Evolutionary conservation across 2,797 vertebrate species (phyloP).

Genomic region (Siniperca obscura): DNA sequence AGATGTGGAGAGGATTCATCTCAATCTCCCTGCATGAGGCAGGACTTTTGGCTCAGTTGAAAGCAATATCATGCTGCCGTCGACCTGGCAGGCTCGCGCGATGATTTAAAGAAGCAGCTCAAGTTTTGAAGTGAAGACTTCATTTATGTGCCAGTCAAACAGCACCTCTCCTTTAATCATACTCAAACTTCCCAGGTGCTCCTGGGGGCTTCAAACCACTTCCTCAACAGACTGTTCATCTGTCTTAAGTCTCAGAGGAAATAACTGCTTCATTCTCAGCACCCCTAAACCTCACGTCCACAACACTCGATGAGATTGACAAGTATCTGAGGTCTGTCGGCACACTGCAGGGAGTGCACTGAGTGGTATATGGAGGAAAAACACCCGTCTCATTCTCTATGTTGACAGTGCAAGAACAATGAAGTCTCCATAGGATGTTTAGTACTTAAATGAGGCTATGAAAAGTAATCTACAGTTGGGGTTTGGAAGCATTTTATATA

Average conservation of each 20-base stretch:
- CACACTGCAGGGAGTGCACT: neutral
- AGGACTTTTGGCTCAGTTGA: constrained; percentile 20
- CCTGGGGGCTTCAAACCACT: neutral
- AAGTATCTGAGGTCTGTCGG: neutral
- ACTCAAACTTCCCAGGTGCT: constrained; percentile 7
- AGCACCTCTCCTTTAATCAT: neutral
- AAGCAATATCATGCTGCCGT: neutral
- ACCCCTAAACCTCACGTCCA: neutral
- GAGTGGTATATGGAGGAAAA: neutral
- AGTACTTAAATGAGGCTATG: neutral
- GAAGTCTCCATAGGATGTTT: neutral
- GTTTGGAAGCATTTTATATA: neutral
- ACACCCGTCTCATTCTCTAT: neutral
- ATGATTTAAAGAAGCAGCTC: constrained; percentile 5
- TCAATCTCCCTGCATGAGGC: constrained; percentile 14
- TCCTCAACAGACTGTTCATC: neutral
- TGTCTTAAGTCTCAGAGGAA: constrained; percentile 28
- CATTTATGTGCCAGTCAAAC: constrained; percentile 26
- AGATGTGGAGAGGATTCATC: constrained; percentile 1
- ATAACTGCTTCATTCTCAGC: neutral
- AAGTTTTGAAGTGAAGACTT: constrained; percentile 3
- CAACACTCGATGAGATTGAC: constrained; percentile 8
- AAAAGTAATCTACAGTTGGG: neutral
- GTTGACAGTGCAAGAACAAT: neutral
- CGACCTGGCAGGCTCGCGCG: accelerated